Conservation (phyloP, 2,888 invertebrate genomes). For the Ecdyonurus torrentis region DNA sequence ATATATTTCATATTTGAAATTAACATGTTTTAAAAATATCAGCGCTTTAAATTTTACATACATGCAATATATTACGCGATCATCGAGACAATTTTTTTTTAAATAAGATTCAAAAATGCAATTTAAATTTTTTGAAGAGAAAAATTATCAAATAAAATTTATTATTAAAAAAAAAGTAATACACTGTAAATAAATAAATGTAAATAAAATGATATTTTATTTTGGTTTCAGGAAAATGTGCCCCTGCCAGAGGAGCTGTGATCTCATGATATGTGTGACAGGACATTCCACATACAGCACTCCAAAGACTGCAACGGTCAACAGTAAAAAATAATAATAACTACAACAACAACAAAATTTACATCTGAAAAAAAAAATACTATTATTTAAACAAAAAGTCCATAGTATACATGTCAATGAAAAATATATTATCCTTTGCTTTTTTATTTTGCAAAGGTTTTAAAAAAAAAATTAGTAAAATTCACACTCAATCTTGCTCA, state of each 20-base stretch:
- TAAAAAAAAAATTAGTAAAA: no score
- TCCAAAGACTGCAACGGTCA: not conserved
- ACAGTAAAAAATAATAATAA: not conserved
- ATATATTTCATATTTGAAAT: no score
- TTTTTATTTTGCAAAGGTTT: not conserved
- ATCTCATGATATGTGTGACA: not conserved
- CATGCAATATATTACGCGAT: no score
- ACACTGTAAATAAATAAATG: no score
- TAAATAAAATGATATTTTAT: no score
- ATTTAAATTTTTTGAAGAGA: no score
- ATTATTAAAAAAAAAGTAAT: no score
- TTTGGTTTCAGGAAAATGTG: not conserved
- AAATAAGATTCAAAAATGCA: no score
- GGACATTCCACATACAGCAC: not conserved
- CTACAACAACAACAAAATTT: not conserved
- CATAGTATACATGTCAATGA: not conserved
- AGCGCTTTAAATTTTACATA: no score
- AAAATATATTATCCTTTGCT: not conserved
- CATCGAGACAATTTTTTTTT: no score
- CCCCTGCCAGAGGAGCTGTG: not conserved
- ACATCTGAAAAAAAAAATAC: not conserved
- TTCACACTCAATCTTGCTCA: constrained; percentile 1
- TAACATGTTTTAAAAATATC: no score
- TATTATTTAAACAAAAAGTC: not conserved
- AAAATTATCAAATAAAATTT: no score